phyloP scores from a whole-genome alignment of 2,888 invertebrate species.

The Molorchus minor region DNA sequence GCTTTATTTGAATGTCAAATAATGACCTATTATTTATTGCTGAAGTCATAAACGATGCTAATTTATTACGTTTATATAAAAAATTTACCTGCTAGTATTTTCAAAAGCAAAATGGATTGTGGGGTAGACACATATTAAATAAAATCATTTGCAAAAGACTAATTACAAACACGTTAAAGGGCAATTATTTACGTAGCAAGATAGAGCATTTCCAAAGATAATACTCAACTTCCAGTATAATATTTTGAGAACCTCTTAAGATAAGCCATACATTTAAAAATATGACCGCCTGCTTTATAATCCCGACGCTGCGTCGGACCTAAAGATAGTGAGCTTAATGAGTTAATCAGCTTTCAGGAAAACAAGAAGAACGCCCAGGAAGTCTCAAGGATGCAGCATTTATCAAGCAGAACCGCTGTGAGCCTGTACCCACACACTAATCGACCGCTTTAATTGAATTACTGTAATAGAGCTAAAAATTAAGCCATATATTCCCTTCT shows the following conservation, averaged over 20 bases:
- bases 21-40: background rate
- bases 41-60: background rate
- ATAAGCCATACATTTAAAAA: constrained; percentile 5
- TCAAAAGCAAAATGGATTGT: no score
- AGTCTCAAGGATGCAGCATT: constrained; percentile 46
- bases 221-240: no score
- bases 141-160: no score
- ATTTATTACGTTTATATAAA: background rate
- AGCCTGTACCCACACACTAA: constrained; percentile 8
- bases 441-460: constrained; percentile 22
- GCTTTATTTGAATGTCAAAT: background rate
- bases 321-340: constrained; percentile 40
- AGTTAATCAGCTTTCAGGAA: constrained; percentile 49
- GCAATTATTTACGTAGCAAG: no score
- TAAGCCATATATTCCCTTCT: constrained; percentile 18
- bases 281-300: constrained; percentile 16
- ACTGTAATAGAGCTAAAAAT: constrained; percentile 26
- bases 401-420: constrained; percentile 37
- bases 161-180: no score
- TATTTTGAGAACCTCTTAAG: no score
- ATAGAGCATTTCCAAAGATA: no score
- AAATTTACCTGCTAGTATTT: no score
- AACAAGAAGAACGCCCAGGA: constrained; percentile 45
- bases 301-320: constrained; percentile 17
- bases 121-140: no score